Evolutionary conservation across 1,140 invertebrate genomes (phyloP).

Genomic region (Papilio polyxenes): DNA sequence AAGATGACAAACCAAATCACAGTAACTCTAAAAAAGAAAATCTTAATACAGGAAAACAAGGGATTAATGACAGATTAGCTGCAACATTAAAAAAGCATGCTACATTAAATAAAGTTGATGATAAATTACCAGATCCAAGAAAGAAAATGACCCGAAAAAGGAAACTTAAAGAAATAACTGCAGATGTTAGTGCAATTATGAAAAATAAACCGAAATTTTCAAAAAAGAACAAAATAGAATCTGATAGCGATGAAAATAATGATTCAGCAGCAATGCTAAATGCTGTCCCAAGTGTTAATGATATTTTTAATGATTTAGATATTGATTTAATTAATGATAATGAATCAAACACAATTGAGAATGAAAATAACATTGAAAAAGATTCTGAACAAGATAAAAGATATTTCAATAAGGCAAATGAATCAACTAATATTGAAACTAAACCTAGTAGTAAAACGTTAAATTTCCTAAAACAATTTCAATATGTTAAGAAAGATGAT

Average conservation of each 20-base stretch:
- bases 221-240: slow-evolving; percentile 44
- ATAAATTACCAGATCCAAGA: slow-evolving; percentile 49
- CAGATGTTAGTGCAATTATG: slow-evolving; percentile 48
- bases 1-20: slow-evolving; percentile 47
- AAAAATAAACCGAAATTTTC: slow-evolving; percentile 50
- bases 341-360: slow-evolving; percentile 30
- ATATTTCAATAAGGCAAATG: slow-evolving; percentile 31
- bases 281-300: slow-evolving; percentile 75
- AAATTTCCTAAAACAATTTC: slow-evolving; percentile 72
- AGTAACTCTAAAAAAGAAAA: slow-evolving; percentile 39
- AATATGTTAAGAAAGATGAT: slow-evolving; percentile 64
- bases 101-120: slow-evolving; percentile 63
- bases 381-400: slow-evolving; percentile 13
- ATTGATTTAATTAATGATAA: slow-evolving; percentile 62
- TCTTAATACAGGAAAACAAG: slow-evolving; percentile 46
- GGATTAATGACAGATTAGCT: slow-evolving; percentile 62
- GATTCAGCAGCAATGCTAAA: slow-evolving; percentile 58
- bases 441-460: slow-evolving; percentile 49
- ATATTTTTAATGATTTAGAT: slow-evolving; percentile 66
- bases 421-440: slow-evolving; percentile 37
- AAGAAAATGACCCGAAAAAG: slow-evolving; percentile 61
- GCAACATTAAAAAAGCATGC: slow-evolving; percentile 74
- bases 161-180: slow-evolving; percentile 64
- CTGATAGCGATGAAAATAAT: slow-evolving; percentile 52
- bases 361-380: slow-evolving; percentile 38